phyloP scores from a whole-genome alignment of 2,888 invertebrate genomes.

The Lycophotia porphyrea region DNA sequence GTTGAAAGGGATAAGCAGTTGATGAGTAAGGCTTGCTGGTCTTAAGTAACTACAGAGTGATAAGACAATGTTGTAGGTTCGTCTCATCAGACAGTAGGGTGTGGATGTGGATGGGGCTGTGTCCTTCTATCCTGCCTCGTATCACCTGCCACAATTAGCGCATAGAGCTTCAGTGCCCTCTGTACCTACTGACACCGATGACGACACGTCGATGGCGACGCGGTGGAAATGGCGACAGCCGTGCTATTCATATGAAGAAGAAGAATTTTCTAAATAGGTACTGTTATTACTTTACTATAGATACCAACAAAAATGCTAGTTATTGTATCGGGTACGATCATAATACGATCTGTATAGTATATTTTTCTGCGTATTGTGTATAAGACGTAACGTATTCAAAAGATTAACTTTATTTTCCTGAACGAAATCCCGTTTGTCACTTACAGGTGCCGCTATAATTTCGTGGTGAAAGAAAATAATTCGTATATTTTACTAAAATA shows the following conservation, averaged over 20 bases:
- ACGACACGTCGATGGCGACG: not conserved
- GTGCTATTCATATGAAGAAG: not conserved
- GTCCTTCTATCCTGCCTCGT: not conserved
- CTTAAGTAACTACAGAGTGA: not conserved
- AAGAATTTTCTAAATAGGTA: not conserved
- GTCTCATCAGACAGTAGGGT: not conserved
- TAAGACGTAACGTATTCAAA: conserved; percentile 19
- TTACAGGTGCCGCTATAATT: conserved; percentile 46
- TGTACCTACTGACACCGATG: not conserved
- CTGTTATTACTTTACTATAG: not conserved
- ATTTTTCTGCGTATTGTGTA: not conserved
- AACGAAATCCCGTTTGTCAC: conserved; percentile 50
- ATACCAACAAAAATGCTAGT: not conserved
- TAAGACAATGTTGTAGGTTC: not conserved
- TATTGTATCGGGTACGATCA: too few species aligned
- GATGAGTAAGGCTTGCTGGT: too few species aligned
- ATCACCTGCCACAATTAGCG: not conserved
- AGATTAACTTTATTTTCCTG: conserved; percentile 30
- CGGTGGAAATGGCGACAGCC: not conserved
- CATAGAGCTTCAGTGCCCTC: not conserved
- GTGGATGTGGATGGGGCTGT: not conserved
- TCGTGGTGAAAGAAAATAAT: conserved; percentile 52
- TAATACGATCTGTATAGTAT: not conserved
- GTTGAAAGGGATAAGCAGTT: too few species aligned
- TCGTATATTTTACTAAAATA: conserved; percentile 37